Evolutionary conservation across 2,113 vertebrate species (phyloP).

Genomic region (Paedocypris sp.): DNA sequence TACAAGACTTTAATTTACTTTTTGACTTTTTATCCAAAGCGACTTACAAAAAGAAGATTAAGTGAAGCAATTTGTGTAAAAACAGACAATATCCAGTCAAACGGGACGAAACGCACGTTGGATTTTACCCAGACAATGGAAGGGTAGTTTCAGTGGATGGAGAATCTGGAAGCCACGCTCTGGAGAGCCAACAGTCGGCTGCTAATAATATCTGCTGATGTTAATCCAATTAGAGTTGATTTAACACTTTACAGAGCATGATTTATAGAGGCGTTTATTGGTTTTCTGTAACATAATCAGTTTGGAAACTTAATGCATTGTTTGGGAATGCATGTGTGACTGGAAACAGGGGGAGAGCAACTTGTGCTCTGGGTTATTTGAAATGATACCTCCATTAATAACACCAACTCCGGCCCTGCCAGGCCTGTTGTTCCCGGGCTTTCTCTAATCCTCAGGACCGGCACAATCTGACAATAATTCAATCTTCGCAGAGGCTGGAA

Average conservation of each 20-base stretch:
- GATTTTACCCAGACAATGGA: slow-evolving; percentile 13
- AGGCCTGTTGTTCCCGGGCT: slow-evolving; percentile 31
- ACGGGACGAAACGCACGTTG: slow-evolving; percentile 24
- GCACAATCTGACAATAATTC: slow-evolving; percentile 65
- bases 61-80: too few relatives aligned
- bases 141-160: slow-evolving; percentile 52
- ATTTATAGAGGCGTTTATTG: slow-evolving; percentile 78
- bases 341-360: slow-evolving; percentile 64
- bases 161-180: slow-evolving; percentile 56
- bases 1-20: too few relatives aligned
- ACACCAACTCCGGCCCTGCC: slow-evolving; percentile 55
- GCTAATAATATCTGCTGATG: slow-evolving; percentile 72
- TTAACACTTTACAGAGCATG: slow-evolving; percentile 74
- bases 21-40: too few relatives aligned
- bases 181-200: slow-evolving; percentile 59
- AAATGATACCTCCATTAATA: slow-evolving; percentile 69
- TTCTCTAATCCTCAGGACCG: slow-evolving; percentile 35
- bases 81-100: neutral
- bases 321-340: slow-evolving; percentile 70
- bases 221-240: slow-evolving; percentile 75
- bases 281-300: slow-evolving; percentile 77
- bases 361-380: slow-evolving; percentile 67
- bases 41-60: too few relatives aligned
- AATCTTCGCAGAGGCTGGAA: slow-evolving; percentile 71
- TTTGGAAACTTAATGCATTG: slow-evolving; percentile 75